A percentile compares a stretch with the other conserved stretches of the same genome.
These are phyloP conservation scores for Cephus pulcher DNA, from an alignment of 2,888 invertebrate species.

Conservation along the genomic window DNA sequence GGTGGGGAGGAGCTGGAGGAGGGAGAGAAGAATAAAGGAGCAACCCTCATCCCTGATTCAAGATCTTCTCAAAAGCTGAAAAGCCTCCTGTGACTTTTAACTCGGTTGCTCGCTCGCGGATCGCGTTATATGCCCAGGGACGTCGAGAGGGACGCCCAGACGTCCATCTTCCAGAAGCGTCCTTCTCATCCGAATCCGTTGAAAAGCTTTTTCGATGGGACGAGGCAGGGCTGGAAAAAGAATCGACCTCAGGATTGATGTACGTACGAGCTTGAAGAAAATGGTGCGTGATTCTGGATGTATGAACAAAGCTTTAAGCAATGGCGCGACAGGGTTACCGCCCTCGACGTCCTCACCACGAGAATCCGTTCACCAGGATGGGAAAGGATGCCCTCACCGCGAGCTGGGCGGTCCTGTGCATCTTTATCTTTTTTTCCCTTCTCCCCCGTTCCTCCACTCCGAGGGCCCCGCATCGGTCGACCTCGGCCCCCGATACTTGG, in stretches of 20 bases:
- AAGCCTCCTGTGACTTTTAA: slow-evolving; percentile 7
- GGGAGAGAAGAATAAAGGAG: slow-evolving; percentile 9
- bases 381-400: not conserved
- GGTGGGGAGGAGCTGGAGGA: slow-evolving; percentile 4
- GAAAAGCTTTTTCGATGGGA: not conserved
- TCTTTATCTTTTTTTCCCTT: not conserved
- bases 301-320: not conserved
- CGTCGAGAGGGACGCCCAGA: not conserved
- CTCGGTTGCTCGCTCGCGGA: slow-evolving; percentile 7
- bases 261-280: not conserved
- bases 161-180: not conserved
- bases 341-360: not conserved
- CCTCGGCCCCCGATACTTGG: not conserved
- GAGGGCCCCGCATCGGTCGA: not conserved
- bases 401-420: slow-evolving; percentile 13
- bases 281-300: not conserved
- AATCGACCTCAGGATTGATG: not conserved
- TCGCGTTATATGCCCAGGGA: not conserved
- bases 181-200: not conserved
- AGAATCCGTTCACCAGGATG: not conserved
- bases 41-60: not conserved
- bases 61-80: slow-evolving; percentile 5
- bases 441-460: not conserved
- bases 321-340: not conserved
- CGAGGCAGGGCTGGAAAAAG: not conserved